Percentiles rank a stretch among this genome's conserved stretches.
Evolutionary conservation across 2,888 invertebrate species (phyloP).

Genomic region (Rhagonycha fulva): DNA sequence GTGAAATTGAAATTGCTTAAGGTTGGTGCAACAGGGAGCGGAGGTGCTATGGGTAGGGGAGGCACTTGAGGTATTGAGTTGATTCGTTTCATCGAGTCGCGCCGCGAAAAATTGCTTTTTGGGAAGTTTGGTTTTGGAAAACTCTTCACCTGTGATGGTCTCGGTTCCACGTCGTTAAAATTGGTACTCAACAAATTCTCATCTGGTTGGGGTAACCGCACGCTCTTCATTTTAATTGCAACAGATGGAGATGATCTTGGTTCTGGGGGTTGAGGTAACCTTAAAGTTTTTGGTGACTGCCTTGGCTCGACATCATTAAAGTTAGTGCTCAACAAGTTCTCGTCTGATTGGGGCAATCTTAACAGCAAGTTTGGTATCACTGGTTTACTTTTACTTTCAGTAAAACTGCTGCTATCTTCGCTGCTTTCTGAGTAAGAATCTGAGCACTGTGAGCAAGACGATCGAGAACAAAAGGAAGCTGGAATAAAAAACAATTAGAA

Average conservation of each 20-base stretch:
- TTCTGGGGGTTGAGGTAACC: not conserved
- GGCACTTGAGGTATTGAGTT: constrained; percentile 33
- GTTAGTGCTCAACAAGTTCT: constrained; percentile 51
- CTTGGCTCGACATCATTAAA: constrained; percentile 50
- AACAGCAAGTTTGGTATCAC: not conserved
- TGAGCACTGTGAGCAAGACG: constrained; percentile 70
- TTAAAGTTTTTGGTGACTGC: not conserved
- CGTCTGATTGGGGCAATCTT: constrained; percentile 37
- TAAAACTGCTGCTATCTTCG: constrained; percentile 47
- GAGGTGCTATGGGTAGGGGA: constrained; percentile 31
- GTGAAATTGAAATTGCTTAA: constrained; percentile 2
- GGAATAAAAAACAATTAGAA: constrained; percentile 41
- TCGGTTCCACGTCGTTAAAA: constrained; percentile 50
- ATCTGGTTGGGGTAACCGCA: not conserved
- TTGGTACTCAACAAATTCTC: constrained; percentile 51
- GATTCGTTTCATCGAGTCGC: not conserved
- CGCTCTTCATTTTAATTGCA: not conserved
- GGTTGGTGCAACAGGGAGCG: constrained; percentile 16
- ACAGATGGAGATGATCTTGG: constrained; percentile 32
- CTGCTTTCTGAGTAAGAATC: constrained; percentile 54
- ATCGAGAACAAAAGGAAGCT: constrained; percentile 74
- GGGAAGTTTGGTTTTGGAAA: not conserved
- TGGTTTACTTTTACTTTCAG: constrained; percentile 2
- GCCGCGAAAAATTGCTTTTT: not conserved
- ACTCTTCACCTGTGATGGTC: not conserved